phyloP scores from a whole-genome alignment of 2,113 vertebrate species.

The Odontophorus gujanensis region DNA sequence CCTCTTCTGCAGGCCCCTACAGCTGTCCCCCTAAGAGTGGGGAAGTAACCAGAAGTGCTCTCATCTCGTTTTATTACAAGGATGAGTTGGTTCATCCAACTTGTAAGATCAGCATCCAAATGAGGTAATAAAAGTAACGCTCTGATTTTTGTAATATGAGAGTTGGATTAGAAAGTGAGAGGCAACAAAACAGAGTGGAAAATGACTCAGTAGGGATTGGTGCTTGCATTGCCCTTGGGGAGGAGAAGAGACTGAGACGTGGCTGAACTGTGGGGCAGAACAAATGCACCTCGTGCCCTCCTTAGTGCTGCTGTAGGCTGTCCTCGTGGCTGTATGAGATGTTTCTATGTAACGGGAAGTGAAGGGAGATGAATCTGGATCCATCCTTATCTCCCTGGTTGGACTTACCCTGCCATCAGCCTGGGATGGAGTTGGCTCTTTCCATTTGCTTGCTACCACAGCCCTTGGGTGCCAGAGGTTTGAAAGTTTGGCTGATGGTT shows the following conservation, averaged over 20 bases:
- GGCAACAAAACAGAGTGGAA: constrained; percentile 3
- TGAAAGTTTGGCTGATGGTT: background rate
- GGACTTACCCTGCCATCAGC: background rate
- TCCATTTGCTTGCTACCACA: background rate
- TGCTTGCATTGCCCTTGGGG: background rate
- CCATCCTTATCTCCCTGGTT: background rate
- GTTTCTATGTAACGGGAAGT: background rate
- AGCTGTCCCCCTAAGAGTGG: background rate
- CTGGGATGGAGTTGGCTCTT: background rate
- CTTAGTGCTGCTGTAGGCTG: background rate
- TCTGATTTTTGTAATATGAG: constrained; percentile 24
- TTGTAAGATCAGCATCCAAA: constrained; percentile 23
- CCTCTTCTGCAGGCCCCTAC: background rate
- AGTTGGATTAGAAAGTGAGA: constrained; percentile 24
- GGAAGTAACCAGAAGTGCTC: background rate
- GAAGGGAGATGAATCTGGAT: background rate
- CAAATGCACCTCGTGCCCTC: background rate
- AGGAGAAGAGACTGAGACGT: background rate
- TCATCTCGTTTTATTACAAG: background rate
- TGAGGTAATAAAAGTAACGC: constrained; percentile 45
- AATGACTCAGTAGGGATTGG: background rate
- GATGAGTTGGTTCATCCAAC: constrained; percentile 8
- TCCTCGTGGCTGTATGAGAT: background rate
- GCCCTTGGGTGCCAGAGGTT: background rate
- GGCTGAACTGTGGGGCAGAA: background rate